Evolutionary conservation across 1,140 invertebrate genomes (phyloP), one percentile per base, ranked within the genome.

Genomic region (Camponotus pennsylvanicus): DNA sequence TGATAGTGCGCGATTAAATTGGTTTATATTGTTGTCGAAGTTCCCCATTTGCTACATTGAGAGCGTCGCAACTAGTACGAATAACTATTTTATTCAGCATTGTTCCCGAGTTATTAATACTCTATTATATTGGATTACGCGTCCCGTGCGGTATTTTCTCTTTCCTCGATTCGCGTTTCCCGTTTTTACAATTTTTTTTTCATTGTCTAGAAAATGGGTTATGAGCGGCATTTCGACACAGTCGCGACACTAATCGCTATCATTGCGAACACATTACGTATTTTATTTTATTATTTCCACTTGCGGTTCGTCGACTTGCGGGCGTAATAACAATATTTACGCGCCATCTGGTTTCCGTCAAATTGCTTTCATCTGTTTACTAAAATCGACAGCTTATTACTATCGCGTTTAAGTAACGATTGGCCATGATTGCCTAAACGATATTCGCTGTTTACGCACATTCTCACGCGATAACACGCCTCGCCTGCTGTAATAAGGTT

Each of bases 21-120:
- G 21, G 66, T 57, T 71, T 80, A 78, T 79, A 83, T 83, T 70
- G 52, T 71, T 59, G 45, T 82, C 52, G 32, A 63, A 61, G n/a
- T 45, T 45, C 40, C 27, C 27, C 37, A 73, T 83, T 75, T 49
- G 32, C 69, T 49, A 21, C 21, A 80, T 61, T 42, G 13, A 73
- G 52, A 27, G 18, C 27, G 21, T 13, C 18, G 49, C 34, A 40
- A 83, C 57, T 73, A 73, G 18, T 21, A 45, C 21, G 27, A 83
- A 75, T 73, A 83, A 49, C n/a, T 27, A 59, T 21, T 57, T n/a
- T 15, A 13, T 59, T 45, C 32, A 61, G 37, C 13, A 52, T 61
- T 83, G 55, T 52, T 52, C 40, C n/a, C 21, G 40, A 18, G 69
- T 75, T 75, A 83, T 83, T 73, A 83, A 83, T 59, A 34, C 52